These are phyloP conservation scores for Oxygymnocypris stewartii DNA, from an alignment of 2,113 vertebrate genomes.

Conservation along the genomic window DNA sequence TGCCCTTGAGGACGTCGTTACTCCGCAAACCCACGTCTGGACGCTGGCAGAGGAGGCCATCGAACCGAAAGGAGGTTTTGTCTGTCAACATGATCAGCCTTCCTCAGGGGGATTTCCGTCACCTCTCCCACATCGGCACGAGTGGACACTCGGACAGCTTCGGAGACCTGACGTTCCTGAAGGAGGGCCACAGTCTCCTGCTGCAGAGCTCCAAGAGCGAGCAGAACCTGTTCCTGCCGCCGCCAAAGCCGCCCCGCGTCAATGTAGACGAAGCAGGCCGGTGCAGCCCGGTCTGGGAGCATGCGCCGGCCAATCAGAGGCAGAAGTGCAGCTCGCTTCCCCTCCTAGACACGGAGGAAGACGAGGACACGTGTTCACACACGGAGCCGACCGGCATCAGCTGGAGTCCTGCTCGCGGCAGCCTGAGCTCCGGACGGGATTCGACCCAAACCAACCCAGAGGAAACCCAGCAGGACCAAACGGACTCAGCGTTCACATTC, in stretches of 20 bases:
- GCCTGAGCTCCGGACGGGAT: slow-evolving; percentile 67
- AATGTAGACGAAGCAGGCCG: slow-evolving; percentile 77
- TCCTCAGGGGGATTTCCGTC: slow-evolving; percentile 77
- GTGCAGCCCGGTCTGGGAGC: slow-evolving; percentile 5
- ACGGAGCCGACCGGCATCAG: slow-evolving; percentile 21
- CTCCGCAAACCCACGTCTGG: slow-evolving; percentile 63
- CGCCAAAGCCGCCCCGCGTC: slow-evolving; percentile 90
- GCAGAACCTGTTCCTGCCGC: slow-evolving; percentile 80
- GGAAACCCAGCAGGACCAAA: slow-evolving; percentile 60
- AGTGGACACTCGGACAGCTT: slow-evolving; percentile 70
- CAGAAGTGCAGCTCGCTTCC: slow-evolving; percentile 74
- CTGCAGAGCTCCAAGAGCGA: slow-evolving; percentile 79
- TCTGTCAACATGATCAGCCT: slow-evolving; percentile 80
- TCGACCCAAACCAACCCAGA: slow-evolving; percentile 75
- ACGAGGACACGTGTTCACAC: slow-evolving; percentile 50
- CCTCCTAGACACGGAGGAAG: slow-evolving; percentile 66
- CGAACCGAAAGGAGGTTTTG: slow-evolving; percentile 64
- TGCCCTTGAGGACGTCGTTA: slow-evolving; percentile 69
- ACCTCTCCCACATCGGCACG: slow-evolving; percentile 74
- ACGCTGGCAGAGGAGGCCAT: slow-evolving; percentile 62
- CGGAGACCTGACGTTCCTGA: slow-evolving; percentile 77
- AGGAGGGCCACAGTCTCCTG: slow-evolving; percentile 67
- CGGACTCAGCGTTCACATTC: slow-evolving; percentile 71
- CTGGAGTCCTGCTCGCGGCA: slow-evolving; percentile 43
- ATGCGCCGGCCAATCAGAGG: slow-evolving; percentile 49